Base-by-base conservation (phyloP, 2,888 invertebrate species). In the Agrilus biguttatus region DNA sequence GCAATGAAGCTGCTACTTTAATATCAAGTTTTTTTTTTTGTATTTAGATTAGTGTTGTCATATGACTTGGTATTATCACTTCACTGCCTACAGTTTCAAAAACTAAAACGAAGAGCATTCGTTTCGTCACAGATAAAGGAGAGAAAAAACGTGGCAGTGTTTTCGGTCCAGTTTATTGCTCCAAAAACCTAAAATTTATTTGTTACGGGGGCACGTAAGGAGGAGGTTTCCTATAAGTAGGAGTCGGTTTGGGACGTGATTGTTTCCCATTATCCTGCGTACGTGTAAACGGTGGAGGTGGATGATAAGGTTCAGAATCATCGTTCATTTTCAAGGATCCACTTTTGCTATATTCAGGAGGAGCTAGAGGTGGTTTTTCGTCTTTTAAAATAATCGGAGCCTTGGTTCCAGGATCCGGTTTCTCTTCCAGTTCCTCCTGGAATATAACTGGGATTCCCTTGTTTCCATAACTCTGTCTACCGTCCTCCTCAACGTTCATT, bases 151-250 rank as follows among this genome's bases (percentile, higher is more conserved):
- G 36, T 17, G 36, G 17, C 36, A 17, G 36, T 28, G 28, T 10
- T 28, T 28, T 28, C 28, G 28, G 28, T 28, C 28, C 28, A 28
- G 2, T 28, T 60, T 61, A 59, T 55, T 62, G 60, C 55, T 60
- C 58, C 46, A 61, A 61, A 52, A 63, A 63, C 8, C 59, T 62
- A 45, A 63, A 64, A 46, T 62, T 60, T 55, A 63, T 60, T 58
- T 62, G 63, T 91, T 93, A 95, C 69, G 95, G 95, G 55, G 95
- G 93, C 57, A 95, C 93, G 68, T 96, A 95, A 34, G 95, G 95
- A 47, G 95, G 93, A 40, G 95, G 95, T 69, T 91, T 89, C 61
- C 92, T 80, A 75, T 92, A 91, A 55, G 89, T 87, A 48, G 91
- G 89, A 39, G 87, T 86, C 46, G 87, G 80, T 58, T 83, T 88